phyloP scores from a whole-genome alignment of 2,888 invertebrate genomes.

The Lamellibrachia satsuma region DNA sequence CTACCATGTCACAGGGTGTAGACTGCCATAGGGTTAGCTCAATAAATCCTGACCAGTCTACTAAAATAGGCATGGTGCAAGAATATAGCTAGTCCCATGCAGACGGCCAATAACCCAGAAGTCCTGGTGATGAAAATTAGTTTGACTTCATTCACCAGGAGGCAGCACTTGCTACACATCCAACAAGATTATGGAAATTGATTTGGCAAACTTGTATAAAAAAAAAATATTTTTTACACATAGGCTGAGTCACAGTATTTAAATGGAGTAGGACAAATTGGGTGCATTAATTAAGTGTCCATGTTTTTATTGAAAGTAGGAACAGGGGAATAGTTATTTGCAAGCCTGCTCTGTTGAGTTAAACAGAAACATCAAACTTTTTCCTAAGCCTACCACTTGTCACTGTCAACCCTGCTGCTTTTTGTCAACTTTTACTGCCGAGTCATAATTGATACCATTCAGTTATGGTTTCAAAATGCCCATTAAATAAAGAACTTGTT shows the following conservation, averaged over 20 bases:
- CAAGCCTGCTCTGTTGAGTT: background rate
- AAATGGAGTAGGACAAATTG: background rate
- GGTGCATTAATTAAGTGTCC: background rate
- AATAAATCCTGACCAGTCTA: background rate
- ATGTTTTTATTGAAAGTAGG: background rate
- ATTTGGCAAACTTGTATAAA: background rate
- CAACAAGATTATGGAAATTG: background rate
- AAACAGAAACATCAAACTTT: background rate
- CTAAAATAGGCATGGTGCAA: background rate
- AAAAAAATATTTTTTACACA: background rate
- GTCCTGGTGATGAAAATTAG: background rate
- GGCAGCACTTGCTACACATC: background rate
- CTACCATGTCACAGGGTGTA: background rate
- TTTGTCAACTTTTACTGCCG: background rate
- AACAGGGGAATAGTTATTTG: background rate
- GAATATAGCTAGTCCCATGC: background rate
- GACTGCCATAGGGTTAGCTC: background rate
- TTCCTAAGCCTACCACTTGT: background rate
- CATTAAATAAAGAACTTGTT: background rate
- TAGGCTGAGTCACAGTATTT: background rate
- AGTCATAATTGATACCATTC: background rate
- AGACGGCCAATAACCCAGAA: background rate
- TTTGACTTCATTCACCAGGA: background rate
- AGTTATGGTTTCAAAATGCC: constrained; percentile 1
- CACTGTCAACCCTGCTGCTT: background rate